Conservation (phyloP, 2,113 vertebrate species). For the Carettochelys insculpta region DNA sequence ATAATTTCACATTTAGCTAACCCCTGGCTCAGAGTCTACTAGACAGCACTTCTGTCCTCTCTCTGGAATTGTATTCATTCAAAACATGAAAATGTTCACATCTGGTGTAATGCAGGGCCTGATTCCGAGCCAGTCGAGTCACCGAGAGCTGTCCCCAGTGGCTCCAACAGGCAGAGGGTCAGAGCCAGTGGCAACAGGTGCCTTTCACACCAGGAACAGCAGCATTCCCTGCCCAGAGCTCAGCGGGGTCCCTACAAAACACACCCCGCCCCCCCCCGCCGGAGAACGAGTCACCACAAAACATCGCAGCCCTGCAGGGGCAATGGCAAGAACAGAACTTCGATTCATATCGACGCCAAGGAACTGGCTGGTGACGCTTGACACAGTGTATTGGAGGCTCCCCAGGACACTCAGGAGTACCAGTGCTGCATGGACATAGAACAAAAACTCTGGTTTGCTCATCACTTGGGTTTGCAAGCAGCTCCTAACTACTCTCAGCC, state of each 20-base stretch:
- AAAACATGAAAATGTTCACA: background rate
- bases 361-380: conserved; percentile 68
- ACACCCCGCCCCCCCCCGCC: background rate
- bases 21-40: background rate
- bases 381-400: conserved; percentile 65
- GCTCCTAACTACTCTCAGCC: no score
- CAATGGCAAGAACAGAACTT: background rate
- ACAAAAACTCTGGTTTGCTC: rapidly evolving
- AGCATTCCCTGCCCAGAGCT: no score
- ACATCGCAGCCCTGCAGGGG: rapidly evolving
- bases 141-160: rapidly evolving
- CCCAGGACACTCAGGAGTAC: conserved; percentile 66
- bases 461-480: rapidly evolving
- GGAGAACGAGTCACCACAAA: rapidly evolving
- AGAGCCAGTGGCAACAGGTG: background rate
- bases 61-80: background rate
- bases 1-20: rapidly evolving
- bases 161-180: background rate
- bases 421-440: conserved; percentile 56
- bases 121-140: background rate
- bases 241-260: background rate
- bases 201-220: background rate
- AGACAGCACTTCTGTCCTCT: conserved; percentile 6
- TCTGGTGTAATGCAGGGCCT: background rate
- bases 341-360: conserved; percentile 65